Base-by-base conservation (phyloP, 2,888 invertebrate species). In the Mechanitis messenoides region DNA sequence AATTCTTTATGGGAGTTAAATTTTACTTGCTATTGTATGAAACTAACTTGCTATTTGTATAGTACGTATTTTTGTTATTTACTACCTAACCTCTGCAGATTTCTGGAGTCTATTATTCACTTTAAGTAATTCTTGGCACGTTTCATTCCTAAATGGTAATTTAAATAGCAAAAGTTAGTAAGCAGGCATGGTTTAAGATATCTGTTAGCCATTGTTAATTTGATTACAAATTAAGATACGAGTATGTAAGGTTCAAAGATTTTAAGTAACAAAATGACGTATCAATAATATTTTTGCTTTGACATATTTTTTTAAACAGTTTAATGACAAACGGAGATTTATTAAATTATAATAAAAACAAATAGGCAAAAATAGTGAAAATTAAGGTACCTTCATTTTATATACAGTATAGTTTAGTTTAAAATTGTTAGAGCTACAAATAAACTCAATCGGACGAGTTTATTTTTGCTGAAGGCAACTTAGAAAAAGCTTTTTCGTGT, bases 401-500 rank as follows among this genome's bases (percentile, higher is more conserved):
- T n/a, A 54, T 60, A 60, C 57, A 55, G 60, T 64, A 58, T 59
- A 59, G 68, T 68, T 71, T 62, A 65, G 63, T 66, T 67, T 53
- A 63, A 64, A 65, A 61, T 61, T 63, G 61, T 66, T 69, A 62
- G 62, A 63, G 62, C 62, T 62, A 56, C 58, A 59, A 63, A 68
- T 60, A 63, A 69, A 65, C 58, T 61, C 45, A 7, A 12, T 54
- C 50, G 61, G 20, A 20, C 20, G 20, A 20, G 20, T 20, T 20
- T 20, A 61, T 59, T 56, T 60, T 63, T 55, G 61, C 20, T 56
- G 57, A 58, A 61, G 54, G 59, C 58, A 64, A 59, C 58, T 64
- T 56, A 42, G 53, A 53, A 59, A 61, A 59, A 56, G 60, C 61
- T 61, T 60, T 65, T 56, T 62, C 45, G 33, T 61, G 53, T 53